Evolutionary conservation across 2,888 invertebrate species (phyloP), one percentile per base, ranked within the genome.

Genomic region (Microplitis deprimator): DNA sequence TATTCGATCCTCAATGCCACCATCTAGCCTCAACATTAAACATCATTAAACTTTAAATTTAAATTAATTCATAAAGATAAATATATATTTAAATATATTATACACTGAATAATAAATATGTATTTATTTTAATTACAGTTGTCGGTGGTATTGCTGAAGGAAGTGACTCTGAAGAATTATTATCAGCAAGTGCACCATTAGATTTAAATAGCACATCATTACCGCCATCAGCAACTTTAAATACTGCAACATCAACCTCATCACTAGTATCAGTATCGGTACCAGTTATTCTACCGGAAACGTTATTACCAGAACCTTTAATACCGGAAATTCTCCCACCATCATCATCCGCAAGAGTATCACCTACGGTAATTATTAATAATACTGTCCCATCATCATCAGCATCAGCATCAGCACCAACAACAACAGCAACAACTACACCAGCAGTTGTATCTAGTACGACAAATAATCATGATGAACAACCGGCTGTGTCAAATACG

Each of bases 141-240:
- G 87, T 87, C 80, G 87, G 86, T 75, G 86, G 88, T 68, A 86
- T 87, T 77, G 86, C 86, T 73, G 88, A 89, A 82, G 88, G 87
- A 81, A 88, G 88, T 83, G 88, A 88, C 81, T 87, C 88, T 80
- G 88, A 88, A 81, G 88, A 88, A 80, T 83, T 88, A 78, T 84
- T 88, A 75, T 86, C 83, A 41, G 84, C 86, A 80, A 86, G 87
- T 77, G 84, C 86, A 69, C 84, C 86, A 79, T 84, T 87, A 77
- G 86, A 86, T 76, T 87, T 84, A 77, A 86, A 83, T 80, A 86
- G 87, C 69, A 82, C 87, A 61, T 85, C 87, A 60, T 80, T 83
- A 70, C 85, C 86, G 74, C 81, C 86, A 77, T 81, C 84, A 38
- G 82, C 82, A 73, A 82, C 86, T 76, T 50, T 50, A 10, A 50